Conservation (phyloP, 2,113 vertebrate genomes). For the Pithys albifrons region DNA sequence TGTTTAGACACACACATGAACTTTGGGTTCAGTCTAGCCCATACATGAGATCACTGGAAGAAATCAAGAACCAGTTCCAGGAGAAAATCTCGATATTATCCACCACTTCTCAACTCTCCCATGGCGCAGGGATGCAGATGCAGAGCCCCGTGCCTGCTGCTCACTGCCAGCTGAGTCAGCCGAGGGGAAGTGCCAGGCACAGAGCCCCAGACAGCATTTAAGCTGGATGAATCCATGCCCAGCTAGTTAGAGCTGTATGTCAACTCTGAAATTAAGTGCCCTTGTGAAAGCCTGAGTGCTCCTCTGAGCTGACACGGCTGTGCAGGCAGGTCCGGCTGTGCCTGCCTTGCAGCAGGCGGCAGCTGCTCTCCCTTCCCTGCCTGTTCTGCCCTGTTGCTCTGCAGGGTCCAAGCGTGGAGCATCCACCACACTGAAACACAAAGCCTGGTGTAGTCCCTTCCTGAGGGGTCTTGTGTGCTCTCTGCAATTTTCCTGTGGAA, state of each 20-base stretch:
- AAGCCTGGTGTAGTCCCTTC: accelerated
- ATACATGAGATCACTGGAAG: constrained; percentile 11
- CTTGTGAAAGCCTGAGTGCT: constrained; percentile 39
- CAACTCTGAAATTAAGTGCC: constrained; percentile 47
- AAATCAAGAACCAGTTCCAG: constrained; percentile 11
- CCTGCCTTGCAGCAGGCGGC: background rate
- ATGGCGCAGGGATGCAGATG: accelerated
- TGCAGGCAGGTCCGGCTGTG: background rate
- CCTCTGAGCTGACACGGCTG: background rate
- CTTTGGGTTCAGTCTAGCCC: background rate
- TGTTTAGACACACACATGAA: background rate
- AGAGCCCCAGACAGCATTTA: background rate
- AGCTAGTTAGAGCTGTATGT: constrained; percentile 31
- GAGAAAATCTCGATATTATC: background rate
- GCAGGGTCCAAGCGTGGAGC: background rate
- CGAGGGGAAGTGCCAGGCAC: background rate
- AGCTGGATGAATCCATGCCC: constrained; percentile 35
- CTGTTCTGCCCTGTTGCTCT: background rate
- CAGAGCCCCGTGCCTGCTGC: background rate
- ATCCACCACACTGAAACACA: background rate
- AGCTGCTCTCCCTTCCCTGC: background rate
- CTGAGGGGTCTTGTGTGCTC: background rate
- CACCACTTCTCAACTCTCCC: background rate
- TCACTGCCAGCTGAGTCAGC: background rate
- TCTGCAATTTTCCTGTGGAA: background rate